Conservation (phyloP, 2,113 vertebrate species). For the Bufo gargarizans region DNA sequence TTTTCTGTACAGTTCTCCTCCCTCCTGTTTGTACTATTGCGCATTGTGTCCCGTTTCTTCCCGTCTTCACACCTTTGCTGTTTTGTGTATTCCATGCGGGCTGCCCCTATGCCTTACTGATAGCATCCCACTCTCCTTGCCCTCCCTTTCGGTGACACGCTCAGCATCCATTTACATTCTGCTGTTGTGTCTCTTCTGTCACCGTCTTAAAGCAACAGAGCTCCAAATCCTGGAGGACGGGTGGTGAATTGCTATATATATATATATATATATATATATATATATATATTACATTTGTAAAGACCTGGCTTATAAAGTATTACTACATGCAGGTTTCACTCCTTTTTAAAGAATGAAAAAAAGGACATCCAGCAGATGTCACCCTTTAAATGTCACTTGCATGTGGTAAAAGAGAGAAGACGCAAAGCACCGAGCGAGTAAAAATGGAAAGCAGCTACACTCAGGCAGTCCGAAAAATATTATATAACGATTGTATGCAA, state of each 20-base stretch:
- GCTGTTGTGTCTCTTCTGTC: conserved; percentile 50
- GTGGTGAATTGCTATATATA: not conserved
- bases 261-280: not conserved
- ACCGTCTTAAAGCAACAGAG: conserved; percentile 58
- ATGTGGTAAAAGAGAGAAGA: not conserved
- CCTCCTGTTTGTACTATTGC: not conserved
- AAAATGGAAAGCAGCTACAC: not conserved
- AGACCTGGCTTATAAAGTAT: not conserved
- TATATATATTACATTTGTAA: not conserved
- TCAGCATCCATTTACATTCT: conserved; percentile 51
- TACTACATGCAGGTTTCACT: not conserved
- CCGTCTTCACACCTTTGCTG: not conserved
- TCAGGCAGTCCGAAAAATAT: not conserved
- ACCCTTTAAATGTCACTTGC: conserved; percentile 19
- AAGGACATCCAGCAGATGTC: not conserved
- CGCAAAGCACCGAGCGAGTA: not conserved
- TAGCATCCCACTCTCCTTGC: conserved; percentile 54
- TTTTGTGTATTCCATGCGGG: conserved; percentile 22
- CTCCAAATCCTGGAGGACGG: not conserved
- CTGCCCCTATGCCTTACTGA: conserved; percentile 53
- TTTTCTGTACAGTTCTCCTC: not conserved
- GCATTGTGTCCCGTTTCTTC: not conserved
- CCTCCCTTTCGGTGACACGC: conserved; percentile 45
- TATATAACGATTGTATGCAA: not conserved
- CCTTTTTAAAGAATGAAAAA: not conserved